These are phyloP conservation scores for Neoaliturus tenellus DNA, from an alignment of 2,888 invertebrate genomes.

Conservation along the genomic window DNA sequence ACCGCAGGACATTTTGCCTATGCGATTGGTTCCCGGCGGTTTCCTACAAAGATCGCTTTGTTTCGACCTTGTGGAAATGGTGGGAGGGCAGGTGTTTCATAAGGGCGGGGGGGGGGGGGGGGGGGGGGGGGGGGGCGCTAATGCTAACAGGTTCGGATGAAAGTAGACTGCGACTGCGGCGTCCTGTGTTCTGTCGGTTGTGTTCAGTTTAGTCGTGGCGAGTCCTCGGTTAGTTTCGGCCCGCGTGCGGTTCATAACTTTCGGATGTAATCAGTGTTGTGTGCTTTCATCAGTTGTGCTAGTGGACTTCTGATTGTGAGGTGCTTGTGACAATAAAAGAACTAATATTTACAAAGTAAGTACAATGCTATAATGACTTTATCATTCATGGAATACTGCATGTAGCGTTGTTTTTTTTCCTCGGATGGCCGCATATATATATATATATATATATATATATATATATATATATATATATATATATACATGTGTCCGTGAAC, in stretches of 20 bases:
- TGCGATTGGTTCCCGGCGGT: background rate
- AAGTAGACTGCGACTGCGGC: constrained; percentile 20
- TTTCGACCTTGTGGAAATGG: constrained; percentile 24
- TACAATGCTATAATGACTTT: no score
- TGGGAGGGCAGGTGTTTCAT: constrained; percentile 5
- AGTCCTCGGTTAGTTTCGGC: background rate
- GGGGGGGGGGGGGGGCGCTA: background rate
- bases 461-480: no score
- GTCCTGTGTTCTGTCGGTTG: background rate
- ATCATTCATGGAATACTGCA: no score
- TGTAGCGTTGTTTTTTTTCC: no score
- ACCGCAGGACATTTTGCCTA: no score
- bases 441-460: no score
- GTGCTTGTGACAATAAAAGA: background rate
- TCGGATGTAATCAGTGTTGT: background rate
- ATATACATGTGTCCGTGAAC: no score
- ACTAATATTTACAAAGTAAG: background rate
- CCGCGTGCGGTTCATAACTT: background rate
- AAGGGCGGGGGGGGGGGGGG: background rate
- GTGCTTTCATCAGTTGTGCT: background rate
- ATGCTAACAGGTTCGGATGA: constrained; percentile 12
- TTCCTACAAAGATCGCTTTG: background rate
- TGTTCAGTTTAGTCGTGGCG: background rate
- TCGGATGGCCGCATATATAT: no score
- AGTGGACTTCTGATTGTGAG: background rate